Base-by-base conservation (phyloP, 2,797 vertebrate genomes). In the Choloepus didactylus region DNA sequence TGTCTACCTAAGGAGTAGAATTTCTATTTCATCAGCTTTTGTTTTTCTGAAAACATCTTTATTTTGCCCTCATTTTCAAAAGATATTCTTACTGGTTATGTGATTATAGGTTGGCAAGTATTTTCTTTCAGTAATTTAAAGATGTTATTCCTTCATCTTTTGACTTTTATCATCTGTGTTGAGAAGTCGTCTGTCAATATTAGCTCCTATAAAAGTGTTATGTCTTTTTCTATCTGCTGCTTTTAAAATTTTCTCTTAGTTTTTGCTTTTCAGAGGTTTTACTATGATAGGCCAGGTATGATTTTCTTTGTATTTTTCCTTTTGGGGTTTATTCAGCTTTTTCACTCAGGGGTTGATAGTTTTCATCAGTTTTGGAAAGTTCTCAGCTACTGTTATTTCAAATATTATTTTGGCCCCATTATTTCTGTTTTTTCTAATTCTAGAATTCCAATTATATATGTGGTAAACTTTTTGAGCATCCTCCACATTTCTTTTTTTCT, bases 1-100 rank as follows among this genome's bases (percentile, higher is more conserved):
- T 67, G 35, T 44, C 15, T 25, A 66, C 35, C 15, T 46, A n/a
- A 91, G 56, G 6, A 80, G 2, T 80, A 25, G 59, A 73, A 93
- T 73, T 70, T 80, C 5, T 67, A 67, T 70, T 77, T 3, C 11
- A 87, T 89, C 14, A 66, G 23, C 6, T 91, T 93, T 76, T 87
- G 5, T 75, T 79, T 56, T 85, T 70, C 76, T 80, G 11, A 87
- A 77, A 81, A 76, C n/a, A 70, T 80, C 8, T 60, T 82, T 18
- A 12, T 15, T 67, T 90, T 87, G 4, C 7, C 38, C 86, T 83
- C 4, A 49, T 84, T 90, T 93, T 44, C 10, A n/a, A 96, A 77
- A 83, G 3, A 27, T 46, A 51, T 44, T 83, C 18, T 72, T 91
- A 19, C 21, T 49, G 12, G 51, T 79, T 38, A 64, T 62, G 38